Percentiles rank a stretch among this genome's conserved stretches.
Evolutionary conservation across 2,888 invertebrate species (phyloP).

Genomic region (Yponomeuta sedellus): DNA sequence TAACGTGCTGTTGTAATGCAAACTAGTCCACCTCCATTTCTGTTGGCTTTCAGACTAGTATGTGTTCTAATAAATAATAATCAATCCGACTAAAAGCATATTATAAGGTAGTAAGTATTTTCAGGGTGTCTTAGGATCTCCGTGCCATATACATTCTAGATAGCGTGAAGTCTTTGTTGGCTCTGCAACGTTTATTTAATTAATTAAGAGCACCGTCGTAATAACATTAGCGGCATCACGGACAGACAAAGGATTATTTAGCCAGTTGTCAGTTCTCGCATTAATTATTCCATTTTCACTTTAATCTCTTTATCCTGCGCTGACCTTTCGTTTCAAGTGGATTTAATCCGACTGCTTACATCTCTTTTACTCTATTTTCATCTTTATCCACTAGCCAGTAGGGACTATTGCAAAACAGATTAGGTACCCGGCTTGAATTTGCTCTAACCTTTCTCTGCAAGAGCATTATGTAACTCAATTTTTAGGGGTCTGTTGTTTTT

Average conservation of each 20-base stretch:
- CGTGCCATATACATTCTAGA: too few species aligned
- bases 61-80: too few species aligned
- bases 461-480: constrained; percentile 11
- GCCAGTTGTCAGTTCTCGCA: constrained; percentile 23
- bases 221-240: not conserved
- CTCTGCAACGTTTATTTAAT: not conserved
- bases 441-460: constrained; percentile 12
- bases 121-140: too few species aligned
- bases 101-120: too few species aligned
- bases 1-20: too few species aligned
- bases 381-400: not conserved
- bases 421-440: not conserved
- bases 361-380: not conserved
- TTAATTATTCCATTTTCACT: constrained; percentile 43
- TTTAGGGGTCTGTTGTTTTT: not conserved
- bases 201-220: not conserved
- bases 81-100: too few species aligned
- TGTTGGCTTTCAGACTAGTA: too few species aligned
- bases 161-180: not conserved
- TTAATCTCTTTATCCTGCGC: constrained; percentile 39
- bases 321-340: constrained; percentile 35
- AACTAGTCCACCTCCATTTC: too few species aligned
- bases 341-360: constrained; percentile 17
- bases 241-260: not conserved
- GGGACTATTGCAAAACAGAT: constrained; percentile 5